phyloP scores from a whole-genome alignment of 2,113 vertebrate genomes.

The Myrmecobius fasciatus region DNA sequence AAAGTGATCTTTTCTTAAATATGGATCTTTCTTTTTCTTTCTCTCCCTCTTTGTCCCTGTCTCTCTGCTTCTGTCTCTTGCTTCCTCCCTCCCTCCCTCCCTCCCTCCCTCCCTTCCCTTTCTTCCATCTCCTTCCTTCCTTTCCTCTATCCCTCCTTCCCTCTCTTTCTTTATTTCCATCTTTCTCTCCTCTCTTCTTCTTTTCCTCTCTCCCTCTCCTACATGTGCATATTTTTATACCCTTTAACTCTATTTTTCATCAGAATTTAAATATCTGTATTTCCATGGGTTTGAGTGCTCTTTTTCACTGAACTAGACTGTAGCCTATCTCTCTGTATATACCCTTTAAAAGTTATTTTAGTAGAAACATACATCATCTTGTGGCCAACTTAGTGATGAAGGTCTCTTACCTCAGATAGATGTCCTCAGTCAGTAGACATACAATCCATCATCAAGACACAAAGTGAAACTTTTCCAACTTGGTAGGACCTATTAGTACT shows the following conservation, averaged over 20 bases:
- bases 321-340: background rate
- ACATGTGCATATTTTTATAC: background rate
- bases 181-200: background rate
- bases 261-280: background rate
- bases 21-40: background rate
- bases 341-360: background rate
- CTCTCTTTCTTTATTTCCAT: too few species aligned
- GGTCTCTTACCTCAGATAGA: background rate
- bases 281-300: background rate
- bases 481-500: background rate
- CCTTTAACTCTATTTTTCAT: background rate
- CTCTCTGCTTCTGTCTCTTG: too few species aligned
- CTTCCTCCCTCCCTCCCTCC: too few species aligned
- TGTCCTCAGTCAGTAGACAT: background rate
- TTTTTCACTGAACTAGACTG: background rate
- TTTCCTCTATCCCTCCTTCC: too few species aligned
- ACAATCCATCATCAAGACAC: background rate
- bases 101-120: too few species aligned
- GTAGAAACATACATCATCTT: background rate
- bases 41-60: too few species aligned
- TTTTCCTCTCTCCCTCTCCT: background rate
- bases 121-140: fast-evolving
- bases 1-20: background rate
- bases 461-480: background rate
- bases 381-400: background rate